These are phyloP conservation scores for Erebia palarica DNA, from an alignment of 2,888 invertebrate species.

Conservation along the genomic window DNA sequence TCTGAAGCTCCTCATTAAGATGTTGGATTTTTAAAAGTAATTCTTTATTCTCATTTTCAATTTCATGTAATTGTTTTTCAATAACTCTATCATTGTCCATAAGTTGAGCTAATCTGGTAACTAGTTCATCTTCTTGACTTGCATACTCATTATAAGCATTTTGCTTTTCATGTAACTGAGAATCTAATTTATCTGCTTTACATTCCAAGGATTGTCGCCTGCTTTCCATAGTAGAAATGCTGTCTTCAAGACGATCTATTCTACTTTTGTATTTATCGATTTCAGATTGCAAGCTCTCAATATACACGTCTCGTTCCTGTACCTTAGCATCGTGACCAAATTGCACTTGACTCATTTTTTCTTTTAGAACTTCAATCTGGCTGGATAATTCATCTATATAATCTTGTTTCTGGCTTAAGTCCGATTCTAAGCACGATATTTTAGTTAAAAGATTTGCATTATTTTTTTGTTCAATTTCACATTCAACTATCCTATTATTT, in stretches of 20 bases:
- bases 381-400: constrained; percentile 61
- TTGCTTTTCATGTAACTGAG: constrained; percentile 82
- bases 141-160: constrained; percentile 83
- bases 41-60: constrained; percentile 80
- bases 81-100: constrained; percentile 84
- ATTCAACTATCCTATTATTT: constrained; percentile 68
- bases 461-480: constrained; percentile 72
- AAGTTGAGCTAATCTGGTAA: constrained; percentile 83
- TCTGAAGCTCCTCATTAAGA: constrained; percentile 77
- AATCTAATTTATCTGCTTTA: constrained; percentile 83
- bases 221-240: constrained; percentile 83
- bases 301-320: constrained; percentile 88
- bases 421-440: constrained; percentile 65
- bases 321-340: constrained; percentile 85
- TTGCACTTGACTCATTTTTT: constrained; percentile 65
- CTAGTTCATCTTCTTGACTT: constrained; percentile 84
- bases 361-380: constrained; percentile 61
- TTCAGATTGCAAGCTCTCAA: constrained; percentile 87
- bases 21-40: constrained; percentile 79
- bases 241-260: constrained; percentile 85
- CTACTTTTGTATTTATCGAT: constrained; percentile 84
- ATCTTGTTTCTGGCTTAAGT: constrained; percentile 64
- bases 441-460: constrained; percentile 66
- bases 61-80: constrained; percentile 83
- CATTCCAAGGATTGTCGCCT: constrained; percentile 83